These are phyloP conservation scores for Lordiphosa stackelbergi DNA, from an alignment of 1,140 invertebrate species.

Conservation along the genomic window DNA sequence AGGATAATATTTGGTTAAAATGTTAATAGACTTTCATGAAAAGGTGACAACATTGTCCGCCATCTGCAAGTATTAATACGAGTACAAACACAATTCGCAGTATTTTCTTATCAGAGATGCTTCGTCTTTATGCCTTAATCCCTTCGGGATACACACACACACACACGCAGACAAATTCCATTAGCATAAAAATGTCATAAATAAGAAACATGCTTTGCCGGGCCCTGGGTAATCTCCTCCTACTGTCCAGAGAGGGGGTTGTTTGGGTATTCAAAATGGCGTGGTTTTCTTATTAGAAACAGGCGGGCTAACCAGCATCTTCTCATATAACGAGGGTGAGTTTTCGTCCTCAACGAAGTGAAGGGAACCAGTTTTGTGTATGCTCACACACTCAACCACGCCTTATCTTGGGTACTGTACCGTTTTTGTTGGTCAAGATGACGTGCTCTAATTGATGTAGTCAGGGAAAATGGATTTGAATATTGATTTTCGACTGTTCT, in stretches of 20 bases:
- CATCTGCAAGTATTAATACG: constrained; percentile 9
- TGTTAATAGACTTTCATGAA: background rate
- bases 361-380: constrained; percentile 44
- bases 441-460: constrained; percentile 66
- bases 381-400: constrained; percentile 44
- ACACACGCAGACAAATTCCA: constrained; percentile 46
- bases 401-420: constrained; percentile 64
- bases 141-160: constrained; percentile 24
- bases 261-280: constrained; percentile 69
- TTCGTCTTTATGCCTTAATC: constrained; percentile 43
- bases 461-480: constrained; percentile 41
- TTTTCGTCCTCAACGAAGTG: constrained; percentile 44
- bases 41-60: background rate
- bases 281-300: constrained; percentile 72
- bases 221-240: constrained; percentile 29
- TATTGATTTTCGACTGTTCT: constrained; percentile 55
- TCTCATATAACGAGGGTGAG: constrained; percentile 48
- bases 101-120: constrained; percentile 62
- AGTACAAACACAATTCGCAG: constrained; percentile 29
- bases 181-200: constrained; percentile 76
- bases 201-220: constrained; percentile 64
- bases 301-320: constrained; percentile 35
- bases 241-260: constrained; percentile 46
- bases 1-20: no score
- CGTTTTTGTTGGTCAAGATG: constrained; percentile 44